Base-by-base conservation (phyloP, 2,797 vertebrate genomes). In the Myripristis murdjan region DNA sequence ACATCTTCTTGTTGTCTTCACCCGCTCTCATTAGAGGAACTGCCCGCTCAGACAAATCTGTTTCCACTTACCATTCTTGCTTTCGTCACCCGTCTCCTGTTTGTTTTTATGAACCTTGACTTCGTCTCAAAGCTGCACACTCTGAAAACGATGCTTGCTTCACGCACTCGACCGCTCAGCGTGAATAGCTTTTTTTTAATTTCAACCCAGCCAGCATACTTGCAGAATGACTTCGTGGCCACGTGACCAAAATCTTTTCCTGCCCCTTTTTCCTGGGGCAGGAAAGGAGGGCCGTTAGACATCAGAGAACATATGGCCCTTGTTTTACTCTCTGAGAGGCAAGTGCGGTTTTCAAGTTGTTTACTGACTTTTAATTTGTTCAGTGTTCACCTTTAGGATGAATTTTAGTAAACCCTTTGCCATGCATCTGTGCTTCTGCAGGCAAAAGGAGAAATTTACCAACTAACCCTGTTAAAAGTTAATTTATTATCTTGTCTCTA, bases 21-120 rank as follows among this genome's bases (percentile, higher is more conserved):
- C 76, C 39, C 64, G 46, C 28, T 61, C 2, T 26, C 20, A 35
- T 70, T 48, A 64, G 46, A 65, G 62, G 41, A 84, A 60, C 80
- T 44, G 43, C 44, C 60, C 55, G 57, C 72, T 70, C 49, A 15
- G 43, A 46, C 48, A 59, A 73, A 86, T 83, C 81, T 59, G 76
- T 83, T 90, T 90, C 77, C 86, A 92, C 91, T 91, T 88, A 94
- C 93, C 91, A 91, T 93, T 76, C 85, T 64, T 76, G 59, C 76
- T 77, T 68, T 60, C 69, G 55, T 78, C 75, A 48, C 54, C 80
- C 52, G 39, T 71, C 73, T 79, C 39, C 53, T 68, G 70, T 83
- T 78, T 70, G 61, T 80, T 46, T 86, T 62, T 64, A 58, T 64
- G 41, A 58, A 73, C 52, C 28, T 24, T 51, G 60, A 43, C 0